These are phyloP conservation scores for Sceloporus tristichus DNA, from an alignment of 2,113 vertebrate genomes.

Conservation along the genomic window DNA sequence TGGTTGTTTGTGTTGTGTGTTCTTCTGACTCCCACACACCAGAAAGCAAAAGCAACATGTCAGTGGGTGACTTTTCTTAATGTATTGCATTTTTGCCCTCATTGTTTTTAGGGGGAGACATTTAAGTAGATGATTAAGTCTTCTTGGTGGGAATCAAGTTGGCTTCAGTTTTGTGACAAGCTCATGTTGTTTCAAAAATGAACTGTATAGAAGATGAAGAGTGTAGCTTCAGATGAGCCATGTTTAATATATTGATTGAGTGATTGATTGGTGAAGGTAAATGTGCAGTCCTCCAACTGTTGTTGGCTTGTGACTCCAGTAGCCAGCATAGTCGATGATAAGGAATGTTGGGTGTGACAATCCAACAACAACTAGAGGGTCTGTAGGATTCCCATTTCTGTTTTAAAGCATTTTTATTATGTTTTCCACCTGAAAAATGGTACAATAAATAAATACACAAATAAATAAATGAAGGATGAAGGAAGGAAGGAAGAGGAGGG, in stretches of 20 bases:
- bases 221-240: neutral
- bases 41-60: neutral
- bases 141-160: neutral
- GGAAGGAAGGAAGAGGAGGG: neutral
- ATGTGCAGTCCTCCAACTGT: no score
- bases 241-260: neutral
- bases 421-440: neutral
- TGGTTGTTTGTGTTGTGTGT: neutral
- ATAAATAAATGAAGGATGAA: no score
- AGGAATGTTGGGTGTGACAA: no score
- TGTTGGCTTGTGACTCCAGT: no score
- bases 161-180: neutral
- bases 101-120: neutral
- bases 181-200: neutral
- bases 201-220: neutral
- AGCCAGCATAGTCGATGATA: no score
- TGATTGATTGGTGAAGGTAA: neutral
- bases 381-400: neutral
- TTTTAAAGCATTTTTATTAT: neutral
- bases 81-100: neutral
- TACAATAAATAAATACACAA: neutral
- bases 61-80: neutral
- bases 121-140: neutral
- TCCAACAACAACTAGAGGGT: no score
- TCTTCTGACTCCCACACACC: neutral